Conservation (phyloP, 92 coral and sea anemone species). For the Phenganax stokvisi region DNA sequence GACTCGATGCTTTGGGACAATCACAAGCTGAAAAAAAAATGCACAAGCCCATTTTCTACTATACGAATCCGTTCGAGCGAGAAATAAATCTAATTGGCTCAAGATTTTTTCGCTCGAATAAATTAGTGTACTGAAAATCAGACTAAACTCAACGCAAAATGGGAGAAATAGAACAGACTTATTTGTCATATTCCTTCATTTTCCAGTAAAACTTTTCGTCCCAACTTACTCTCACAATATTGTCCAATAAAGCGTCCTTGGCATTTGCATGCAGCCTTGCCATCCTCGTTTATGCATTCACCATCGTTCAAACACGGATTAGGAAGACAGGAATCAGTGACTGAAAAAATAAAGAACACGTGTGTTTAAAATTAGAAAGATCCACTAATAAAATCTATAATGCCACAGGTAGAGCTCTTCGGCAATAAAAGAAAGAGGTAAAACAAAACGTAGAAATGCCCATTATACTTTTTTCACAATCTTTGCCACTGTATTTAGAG, state of each 20-base stretch:
- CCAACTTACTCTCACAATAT: slow-evolving; percentile 66
- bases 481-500: slow-evolving; percentile 60
- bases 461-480: slow-evolving; percentile 50
- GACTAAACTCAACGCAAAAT: background rate
- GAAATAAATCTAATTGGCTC: background rate
- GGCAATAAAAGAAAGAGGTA: background rate
- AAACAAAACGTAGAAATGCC: background rate
- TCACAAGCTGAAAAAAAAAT: slow-evolving; percentile 41
- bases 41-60: background rate
- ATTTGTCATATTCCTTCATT: background rate
- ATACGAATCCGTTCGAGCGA: too few species aligned
- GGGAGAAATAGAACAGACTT: background rate
- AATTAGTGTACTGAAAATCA: background rate
- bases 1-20: slow-evolving; percentile 48
- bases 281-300: slow-evolving; percentile 70
- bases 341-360: slow-evolving; percentile 34
- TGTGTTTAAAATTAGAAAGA: background rate
- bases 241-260: slow-evolving; percentile 79
- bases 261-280: slow-evolving; percentile 78
- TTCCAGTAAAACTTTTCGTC: too few species aligned
- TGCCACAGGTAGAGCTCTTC: background rate
- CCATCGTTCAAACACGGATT: slow-evolving; percentile 84
- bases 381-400: background rate
- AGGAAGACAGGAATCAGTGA: slow-evolving; percentile 62
- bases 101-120: background rate